These are phyloP conservation scores for Ianthella basta DNA, from an alignment of 37 sponge, comb jelly and placozoan genomes.

Conservation along the genomic window DNA sequence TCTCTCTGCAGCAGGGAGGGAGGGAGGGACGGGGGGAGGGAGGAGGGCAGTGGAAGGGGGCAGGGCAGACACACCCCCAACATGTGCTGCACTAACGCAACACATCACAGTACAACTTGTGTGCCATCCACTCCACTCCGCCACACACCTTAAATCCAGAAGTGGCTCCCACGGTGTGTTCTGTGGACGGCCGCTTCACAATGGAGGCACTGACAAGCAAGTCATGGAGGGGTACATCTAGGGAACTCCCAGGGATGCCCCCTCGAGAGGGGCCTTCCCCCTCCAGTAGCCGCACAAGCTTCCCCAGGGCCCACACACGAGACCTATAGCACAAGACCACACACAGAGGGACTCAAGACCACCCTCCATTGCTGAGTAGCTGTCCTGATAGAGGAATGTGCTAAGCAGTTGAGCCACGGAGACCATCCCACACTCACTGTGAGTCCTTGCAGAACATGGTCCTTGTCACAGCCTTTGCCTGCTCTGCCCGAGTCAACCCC, in stretches of 20 bases:
- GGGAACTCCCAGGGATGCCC: neutral
- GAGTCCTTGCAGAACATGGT: conserved; percentile 13
- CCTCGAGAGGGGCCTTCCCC: neutral
- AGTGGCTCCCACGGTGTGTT: conserved; percentile 8
- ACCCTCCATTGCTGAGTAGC: no score
- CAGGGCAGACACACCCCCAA: neutral
- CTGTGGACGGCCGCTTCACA: conserved; percentile 23
- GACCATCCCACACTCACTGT: neutral
- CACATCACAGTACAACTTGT: no score
- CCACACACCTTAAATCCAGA: neutral
- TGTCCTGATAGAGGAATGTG: no score
- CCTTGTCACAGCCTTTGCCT: neutral
- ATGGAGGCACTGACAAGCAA: conserved; percentile 1
- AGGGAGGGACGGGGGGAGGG: neutral
- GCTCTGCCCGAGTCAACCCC: neutral
- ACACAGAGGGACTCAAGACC: no score
- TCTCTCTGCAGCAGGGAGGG: conserved; percentile 30
- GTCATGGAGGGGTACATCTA: conserved; percentile 30
- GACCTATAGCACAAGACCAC: neutral
- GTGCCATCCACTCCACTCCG: neutral
- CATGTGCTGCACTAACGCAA: no score
- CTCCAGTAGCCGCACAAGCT: conserved; percentile 1
- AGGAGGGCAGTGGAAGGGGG: neutral
- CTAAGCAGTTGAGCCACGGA: no score
- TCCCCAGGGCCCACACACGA: conserved; percentile 5